Percentiles rank a stretch among this genome's conserved stretches.
Conservation (phyloP, 2,113 vertebrate genomes). For the Taxidea taxus region DNA sequence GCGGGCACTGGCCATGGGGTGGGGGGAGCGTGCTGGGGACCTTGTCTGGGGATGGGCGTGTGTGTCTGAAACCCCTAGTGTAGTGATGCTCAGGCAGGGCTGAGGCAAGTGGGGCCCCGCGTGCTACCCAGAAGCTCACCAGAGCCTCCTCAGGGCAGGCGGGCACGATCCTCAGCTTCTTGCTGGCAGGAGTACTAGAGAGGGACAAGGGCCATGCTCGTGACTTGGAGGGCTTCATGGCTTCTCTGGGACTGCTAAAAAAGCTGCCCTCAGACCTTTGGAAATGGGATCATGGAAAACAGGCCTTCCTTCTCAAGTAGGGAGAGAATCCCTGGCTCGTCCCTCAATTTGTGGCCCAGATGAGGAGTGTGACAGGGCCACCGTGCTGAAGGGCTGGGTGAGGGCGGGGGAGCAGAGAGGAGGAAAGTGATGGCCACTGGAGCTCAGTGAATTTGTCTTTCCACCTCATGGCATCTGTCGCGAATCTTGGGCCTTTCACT, state of each 20-base stretch:
- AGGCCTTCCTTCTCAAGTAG: neutral
- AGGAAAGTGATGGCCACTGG: neutral
- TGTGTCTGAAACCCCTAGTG: neutral
- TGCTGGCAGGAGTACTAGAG: neutral
- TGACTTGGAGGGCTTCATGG: neutral
- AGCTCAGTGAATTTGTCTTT: neutral
- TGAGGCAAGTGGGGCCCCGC: neutral
- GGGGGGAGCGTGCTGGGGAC: neutral
- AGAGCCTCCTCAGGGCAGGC: neutral
- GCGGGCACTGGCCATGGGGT: neutral
- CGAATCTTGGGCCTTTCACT: neutral
- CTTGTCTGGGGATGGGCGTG: neutral
- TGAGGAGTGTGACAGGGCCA: neutral
- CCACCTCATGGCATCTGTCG: neutral
- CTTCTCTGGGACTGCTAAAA: neutral
- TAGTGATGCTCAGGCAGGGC: neutral
- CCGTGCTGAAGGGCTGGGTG: neutral
- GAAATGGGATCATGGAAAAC: neutral
- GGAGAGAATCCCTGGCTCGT: neutral
- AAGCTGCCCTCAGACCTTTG: neutral
- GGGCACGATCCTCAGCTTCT: neutral
- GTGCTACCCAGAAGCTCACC: neutral
- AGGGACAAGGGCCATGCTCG: neutral
- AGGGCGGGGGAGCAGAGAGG: neutral
- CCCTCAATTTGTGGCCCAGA: neutral